A percentile compares a stretch with the other conserved stretches of the same genome.
Evolutionary conservation across 2,888 invertebrate species (phyloP).

Genomic region (Physocephala rufipes): DNA sequence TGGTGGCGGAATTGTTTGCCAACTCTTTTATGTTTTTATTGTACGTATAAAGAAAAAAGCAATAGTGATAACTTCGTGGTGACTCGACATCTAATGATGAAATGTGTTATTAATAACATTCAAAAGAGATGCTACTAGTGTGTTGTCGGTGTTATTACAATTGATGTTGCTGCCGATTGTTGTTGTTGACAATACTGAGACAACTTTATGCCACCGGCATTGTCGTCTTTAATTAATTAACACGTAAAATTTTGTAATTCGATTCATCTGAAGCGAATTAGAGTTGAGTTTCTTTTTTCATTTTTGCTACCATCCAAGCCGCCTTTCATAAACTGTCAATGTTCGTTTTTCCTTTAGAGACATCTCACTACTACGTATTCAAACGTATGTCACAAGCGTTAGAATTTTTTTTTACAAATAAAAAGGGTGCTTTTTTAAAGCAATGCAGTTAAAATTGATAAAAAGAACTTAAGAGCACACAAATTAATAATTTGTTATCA

Average conservation of each 20-base stretch:
- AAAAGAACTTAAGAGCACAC: no score
- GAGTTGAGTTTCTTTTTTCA: neutral
- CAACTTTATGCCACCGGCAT: neutral
- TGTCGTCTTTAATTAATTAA: neutral
- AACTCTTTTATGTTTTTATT: no score
- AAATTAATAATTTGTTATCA: no score
- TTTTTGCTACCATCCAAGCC: neutral
- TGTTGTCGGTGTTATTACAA: neutral
- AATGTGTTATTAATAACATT: neutral
- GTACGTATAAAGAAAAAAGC: no score
- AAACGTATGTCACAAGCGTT: no score
- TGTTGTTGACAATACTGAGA: neutral
- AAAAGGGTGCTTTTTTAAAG: no score
- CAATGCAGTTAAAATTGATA: no score
- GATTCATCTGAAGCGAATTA: conserved; percentile 6
- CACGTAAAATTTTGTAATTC: conserved; percentile 18
- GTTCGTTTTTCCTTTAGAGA: no score
- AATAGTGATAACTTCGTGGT: no score
- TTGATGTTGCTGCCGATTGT: conserved; percentile 9
- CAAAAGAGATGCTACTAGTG: neutral
- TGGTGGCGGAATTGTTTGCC: no score
- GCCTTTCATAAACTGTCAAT: neutral
- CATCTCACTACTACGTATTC: neutral
- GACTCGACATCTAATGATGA: no score
- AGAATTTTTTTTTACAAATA: no score